Evolutionary conservation across 2,113 vertebrate species (phyloP).

Genomic region (Saccopteryx bilineata): DNA sequence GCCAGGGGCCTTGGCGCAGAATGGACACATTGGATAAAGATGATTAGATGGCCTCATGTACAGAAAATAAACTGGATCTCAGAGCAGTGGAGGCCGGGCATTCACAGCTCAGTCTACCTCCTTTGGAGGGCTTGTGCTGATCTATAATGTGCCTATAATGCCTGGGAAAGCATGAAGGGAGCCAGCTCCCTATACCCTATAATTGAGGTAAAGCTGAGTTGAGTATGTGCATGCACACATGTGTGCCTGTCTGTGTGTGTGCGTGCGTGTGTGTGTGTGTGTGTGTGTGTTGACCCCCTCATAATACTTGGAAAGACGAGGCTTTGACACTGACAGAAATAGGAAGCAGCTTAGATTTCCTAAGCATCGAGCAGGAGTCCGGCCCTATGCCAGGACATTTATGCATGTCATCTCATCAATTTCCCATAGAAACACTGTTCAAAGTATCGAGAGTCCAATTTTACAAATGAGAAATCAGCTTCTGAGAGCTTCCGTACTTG

Average conservation of each 20-base stretch:
- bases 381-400: not conserved
- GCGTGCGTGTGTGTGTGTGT: not conserved
- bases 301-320: not conserved
- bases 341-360: not conserved
- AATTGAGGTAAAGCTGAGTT: not conserved
- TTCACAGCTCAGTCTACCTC: not conserved
- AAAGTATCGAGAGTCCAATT: not conserved
- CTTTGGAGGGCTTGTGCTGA: not conserved
- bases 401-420: not conserved
- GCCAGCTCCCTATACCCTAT: not conserved
- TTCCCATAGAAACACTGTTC: not conserved
- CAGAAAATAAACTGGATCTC: not conserved
- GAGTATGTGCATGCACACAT: fast-evolving
- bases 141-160: not conserved
- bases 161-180: not conserved
- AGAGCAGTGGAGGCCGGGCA: not conserved
- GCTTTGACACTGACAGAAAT: not conserved
- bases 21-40: not conserved
- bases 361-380: not conserved
- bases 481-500: not conserved
- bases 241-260: fast-evolving
- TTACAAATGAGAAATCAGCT: not conserved
- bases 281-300: not conserved
- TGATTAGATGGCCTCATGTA: not conserved
- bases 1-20: not conserved